Evolutionary conservation across 2,113 vertebrate genomes (phyloP), one percentile per base, ranked within the genome.

Genomic region (Myotis davidii): DNA sequence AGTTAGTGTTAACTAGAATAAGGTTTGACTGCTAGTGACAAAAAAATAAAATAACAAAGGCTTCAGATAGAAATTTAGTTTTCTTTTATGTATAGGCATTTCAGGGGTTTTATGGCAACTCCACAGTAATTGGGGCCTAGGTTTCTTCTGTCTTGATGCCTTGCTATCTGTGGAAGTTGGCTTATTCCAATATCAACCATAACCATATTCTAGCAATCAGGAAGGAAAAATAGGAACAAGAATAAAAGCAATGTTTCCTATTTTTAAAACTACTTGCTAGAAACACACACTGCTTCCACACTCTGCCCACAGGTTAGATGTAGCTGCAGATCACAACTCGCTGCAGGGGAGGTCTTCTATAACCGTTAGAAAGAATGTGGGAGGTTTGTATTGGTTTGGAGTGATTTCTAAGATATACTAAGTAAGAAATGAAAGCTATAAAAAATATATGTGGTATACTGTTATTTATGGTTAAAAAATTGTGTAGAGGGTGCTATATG

Each of bases 1-100:
- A 27, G 27, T 90, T 82, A 90, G 21, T 97, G 85, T 77, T 95
- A 74, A 74, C 45, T 81, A 59, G 52, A 39, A 90, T 78, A 85
- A 89, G 39, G 3, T 37, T 77, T 69, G n/a, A 64, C 65, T 91
- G 9, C 52, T 90, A 64, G 56, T 90, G 42, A 79, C n/a, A 84
- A 88, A 92, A 93, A 85, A 69, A 59, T 72, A 94, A 83, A 90
- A 56, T 39, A 79, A 73, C 10, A 73, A 93, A 91, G 52, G 3
- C 32, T 79, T 95, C 20, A 76, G 27, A 27, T 74, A 85, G 61
- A 94, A 87, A 76, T 85, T 42, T 67, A 73, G 50, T 89, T 90
- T 95, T 94, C 65, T 90, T 84, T 84, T 3, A 64, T 84, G 18
- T 74, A 37, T 93, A 84, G 85, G n/a, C n/a, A 85, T 45, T 72